Evolutionary conservation across 2,113 vertebrate species (phyloP).

Genomic region (Caranx melampygus): DNA sequence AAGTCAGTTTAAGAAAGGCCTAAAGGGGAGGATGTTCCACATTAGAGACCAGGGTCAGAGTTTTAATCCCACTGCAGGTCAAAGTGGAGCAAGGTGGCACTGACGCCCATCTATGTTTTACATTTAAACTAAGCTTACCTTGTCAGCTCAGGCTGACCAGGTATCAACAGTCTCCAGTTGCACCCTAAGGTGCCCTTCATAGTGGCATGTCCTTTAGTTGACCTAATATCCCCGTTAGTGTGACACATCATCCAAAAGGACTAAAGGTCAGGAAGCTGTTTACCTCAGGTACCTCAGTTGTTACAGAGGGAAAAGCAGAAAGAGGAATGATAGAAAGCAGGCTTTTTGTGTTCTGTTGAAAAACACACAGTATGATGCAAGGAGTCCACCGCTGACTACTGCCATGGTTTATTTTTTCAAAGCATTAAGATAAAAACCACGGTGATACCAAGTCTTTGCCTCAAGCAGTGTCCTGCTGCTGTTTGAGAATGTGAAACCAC

Average conservation of each 20-base stretch:
- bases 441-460: slow-evolving; percentile 45
- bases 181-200: slow-evolving; percentile 51
- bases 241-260: slow-evolving; percentile 8
- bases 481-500: slow-evolving; percentile 63
- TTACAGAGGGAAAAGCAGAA: neutral
- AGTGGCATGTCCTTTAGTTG: slow-evolving; percentile 41
- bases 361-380: slow-evolving; percentile 23
- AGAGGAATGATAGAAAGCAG: slow-evolving; percentile 21
- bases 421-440: slow-evolving; percentile 61
- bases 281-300: slow-evolving; percentile 18
- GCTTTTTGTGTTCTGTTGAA: slow-evolving; percentile 27
- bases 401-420: slow-evolving; percentile 56
- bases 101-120: slow-evolving; percentile 26
- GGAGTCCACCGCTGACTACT: slow-evolving; percentile 15
- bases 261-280: slow-evolving; percentile 25
- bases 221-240: slow-evolving; percentile 37
- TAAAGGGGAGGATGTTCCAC: slow-evolving; percentile 61
- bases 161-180: slow-evolving; percentile 50
- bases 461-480: slow-evolving; percentile 53
- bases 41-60: slow-evolving; percentile 59
- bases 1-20: slow-evolving; percentile 37
- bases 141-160: slow-evolving; percentile 49
- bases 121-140: slow-evolving; percentile 39
- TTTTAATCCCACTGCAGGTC: slow-evolving; percentile 59
- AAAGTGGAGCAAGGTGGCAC: slow-evolving; percentile 43